Conservation (phyloP, 2,113 vertebrate genomes). For the Zapus hudsonius region DNA sequence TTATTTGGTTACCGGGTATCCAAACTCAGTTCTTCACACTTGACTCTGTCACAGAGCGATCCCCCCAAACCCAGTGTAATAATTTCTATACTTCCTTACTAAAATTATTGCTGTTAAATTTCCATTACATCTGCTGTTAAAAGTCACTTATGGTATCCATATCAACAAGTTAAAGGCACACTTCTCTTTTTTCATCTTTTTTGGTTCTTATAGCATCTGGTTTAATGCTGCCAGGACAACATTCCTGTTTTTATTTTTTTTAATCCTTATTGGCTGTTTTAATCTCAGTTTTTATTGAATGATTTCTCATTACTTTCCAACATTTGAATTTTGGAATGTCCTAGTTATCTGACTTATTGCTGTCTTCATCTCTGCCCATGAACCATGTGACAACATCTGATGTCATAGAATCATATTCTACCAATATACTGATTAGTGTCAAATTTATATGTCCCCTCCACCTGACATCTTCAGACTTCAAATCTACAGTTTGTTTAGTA, state of each 20-base stretch:
- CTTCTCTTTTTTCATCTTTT: background rate
- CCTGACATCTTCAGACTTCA: background rate
- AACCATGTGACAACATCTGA: background rate
- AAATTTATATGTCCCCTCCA: background rate
- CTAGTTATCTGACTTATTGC: background rate
- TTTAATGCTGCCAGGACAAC: background rate
- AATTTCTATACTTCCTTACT: background rate
- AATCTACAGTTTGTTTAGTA: background rate
- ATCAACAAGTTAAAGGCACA: background rate
- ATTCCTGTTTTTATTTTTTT: background rate
- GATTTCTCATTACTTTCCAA: constrained; percentile 3
- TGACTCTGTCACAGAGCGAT: too few relatives aligned
- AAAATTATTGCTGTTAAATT: background rate
- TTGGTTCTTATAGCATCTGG: background rate
- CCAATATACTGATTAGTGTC: background rate
- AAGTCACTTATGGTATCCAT: background rate
- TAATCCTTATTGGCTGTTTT: background rate
- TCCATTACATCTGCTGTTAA: background rate
- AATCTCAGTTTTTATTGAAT: background rate
- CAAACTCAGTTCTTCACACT: too few relatives aligned
- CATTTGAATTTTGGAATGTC: background rate
- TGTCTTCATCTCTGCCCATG: background rate
- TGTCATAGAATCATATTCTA: background rate
- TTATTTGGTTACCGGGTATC: too few relatives aligned
- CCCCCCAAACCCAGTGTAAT: background rate